Base-by-base conservation (phyloP, 2,113 vertebrate genomes). In the Sula dactylatra region DNA sequence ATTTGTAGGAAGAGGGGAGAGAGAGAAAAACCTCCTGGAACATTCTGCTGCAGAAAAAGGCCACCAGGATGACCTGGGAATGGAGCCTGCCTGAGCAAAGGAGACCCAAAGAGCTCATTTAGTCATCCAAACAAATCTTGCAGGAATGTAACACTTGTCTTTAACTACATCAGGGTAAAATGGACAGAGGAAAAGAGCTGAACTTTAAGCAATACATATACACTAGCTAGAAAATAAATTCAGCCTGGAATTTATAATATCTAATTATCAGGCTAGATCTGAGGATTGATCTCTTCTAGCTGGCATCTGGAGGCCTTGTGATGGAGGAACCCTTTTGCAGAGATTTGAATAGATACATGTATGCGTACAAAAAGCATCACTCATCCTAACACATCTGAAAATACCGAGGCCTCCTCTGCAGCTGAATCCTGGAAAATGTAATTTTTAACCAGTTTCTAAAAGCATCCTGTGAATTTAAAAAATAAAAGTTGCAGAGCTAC, bases 331-430 rank as follows among this genome's bases (percentile, higher is more conserved):
- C 18, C 73, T 71, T 95, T 47, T 58, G 73, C 38, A 89, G 40
- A 87, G 44, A 80, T 59, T 11, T 67, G 49, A 93, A 76, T 45
- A 77, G 50, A 73, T 61, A 59, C 20, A 49, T 64, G 32, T 20
- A 62, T 13, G n/a, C 5, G 0, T 61, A 72, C 8, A 47, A 70
- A 94, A 90, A 93, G 15, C 61, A 61, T 58, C 86, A 55, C 61
- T 86, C 44, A 54, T 84, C 67, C 85, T 83, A 92, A 94, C 76
- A 90, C 38, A 58, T 84, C 69, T 90, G 50, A 92, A 97, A 94
- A 88, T 84, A 93, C 17, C 2, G 1, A 89, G 62, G 70, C 78
- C 72, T 87, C 93, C 91, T 96, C 86, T 96, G 78, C 49, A 71
- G 85, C 64, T 83, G 69, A 97, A 86, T 42, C 70, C 38, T 81